A percentile compares a stretch with the other conserved stretches of the same genome.
These are phyloP conservation scores for Bombyx mandarina DNA, from an alignment of 1,140 invertebrate species.

Conservation along the genomic window DNA sequence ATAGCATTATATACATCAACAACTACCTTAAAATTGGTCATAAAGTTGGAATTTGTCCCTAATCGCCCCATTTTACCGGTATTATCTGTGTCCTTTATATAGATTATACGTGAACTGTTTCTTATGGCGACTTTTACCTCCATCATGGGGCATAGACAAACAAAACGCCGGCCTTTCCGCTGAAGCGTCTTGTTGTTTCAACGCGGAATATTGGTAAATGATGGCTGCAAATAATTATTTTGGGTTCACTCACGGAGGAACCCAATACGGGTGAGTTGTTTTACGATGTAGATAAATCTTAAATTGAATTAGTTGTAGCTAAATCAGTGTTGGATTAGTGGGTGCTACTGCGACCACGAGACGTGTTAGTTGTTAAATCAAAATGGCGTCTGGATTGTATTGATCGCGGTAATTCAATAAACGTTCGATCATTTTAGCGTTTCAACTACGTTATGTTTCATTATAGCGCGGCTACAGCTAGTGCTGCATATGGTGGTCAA, in stretches of 20 bases:
- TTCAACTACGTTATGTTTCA: conserved; percentile 20
- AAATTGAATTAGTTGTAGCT: neutral
- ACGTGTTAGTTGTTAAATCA: conserved; percentile 47
- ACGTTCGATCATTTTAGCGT: conserved; percentile 17
- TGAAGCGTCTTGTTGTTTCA: conserved; percentile 53
- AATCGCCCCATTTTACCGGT: too few species aligned
- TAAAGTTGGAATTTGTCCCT: too few species aligned
- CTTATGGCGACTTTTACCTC: conserved; percentile 15
- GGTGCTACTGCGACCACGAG: conserved; percentile 27
- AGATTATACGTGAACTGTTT: too few species aligned
- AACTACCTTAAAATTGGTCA: too few species aligned
- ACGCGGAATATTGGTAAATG: conserved; percentile 62
- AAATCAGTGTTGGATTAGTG: neutral
- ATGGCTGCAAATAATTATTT: conserved; percentile 96
- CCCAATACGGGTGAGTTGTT: conserved; percentile 86
- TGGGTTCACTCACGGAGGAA: conserved; percentile 91
- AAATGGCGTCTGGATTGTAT: conserved; percentile 62
- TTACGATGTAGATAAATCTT: neutral
- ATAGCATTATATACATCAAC: too few species aligned
- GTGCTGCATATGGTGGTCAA: conserved; percentile 84
- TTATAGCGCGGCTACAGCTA: conserved; percentile 74
- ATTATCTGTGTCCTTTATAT: too few species aligned
- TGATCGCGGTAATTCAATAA: conserved; percentile 38
- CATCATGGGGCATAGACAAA: conserved; percentile 56
- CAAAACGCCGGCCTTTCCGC: conserved; percentile 60